Evolutionary conservation across 1,140 invertebrate species (phyloP).

Genomic region (Chrysoperla carnea): DNA sequence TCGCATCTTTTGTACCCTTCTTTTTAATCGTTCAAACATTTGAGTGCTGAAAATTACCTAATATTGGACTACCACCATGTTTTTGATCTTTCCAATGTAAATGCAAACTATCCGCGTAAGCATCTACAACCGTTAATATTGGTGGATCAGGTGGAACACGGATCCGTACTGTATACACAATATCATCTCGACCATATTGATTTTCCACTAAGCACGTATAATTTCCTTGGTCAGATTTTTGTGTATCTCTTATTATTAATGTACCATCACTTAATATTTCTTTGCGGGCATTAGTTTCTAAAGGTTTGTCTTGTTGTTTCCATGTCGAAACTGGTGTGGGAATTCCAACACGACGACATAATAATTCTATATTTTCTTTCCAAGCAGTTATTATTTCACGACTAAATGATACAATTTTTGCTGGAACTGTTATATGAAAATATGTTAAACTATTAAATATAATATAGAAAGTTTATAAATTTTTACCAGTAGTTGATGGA

Average conservation of each 20-base stretch:
- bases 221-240: slow-evolving; percentile 70
- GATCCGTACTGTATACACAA: slow-evolving; percentile 51
- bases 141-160: slow-evolving; percentile 50
- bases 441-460: neutral
- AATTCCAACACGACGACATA: slow-evolving; percentile 63
- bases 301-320: slow-evolving; percentile 48
- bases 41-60: slow-evolving; percentile 22
- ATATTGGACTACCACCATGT: slow-evolving; percentile 49
- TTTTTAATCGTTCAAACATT: no score
- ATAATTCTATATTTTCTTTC: slow-evolving; percentile 64
- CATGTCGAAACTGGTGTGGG: slow-evolving; percentile 54
- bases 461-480: neutral
- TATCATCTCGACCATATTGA: slow-evolving; percentile 65
- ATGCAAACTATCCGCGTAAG: slow-evolving; percentile 48
- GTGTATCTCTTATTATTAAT: slow-evolving; percentile 51
- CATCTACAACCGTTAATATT: slow-evolving; percentile 44
- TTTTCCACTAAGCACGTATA: slow-evolving; percentile 79
- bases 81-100: slow-evolving; percentile 48
- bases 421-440: slow-evolving; percentile 39
- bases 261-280: slow-evolving; percentile 48
- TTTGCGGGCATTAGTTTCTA: slow-evolving; percentile 49
- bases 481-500: slow-evolving; percentile 52
- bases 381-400: slow-evolving; percentile 58
- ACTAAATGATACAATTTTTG: slow-evolving; percentile 66
- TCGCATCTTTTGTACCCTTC: no score